Conservation (phyloP, 2,113 vertebrate species). For the Catharus bicknelli region DNA sequence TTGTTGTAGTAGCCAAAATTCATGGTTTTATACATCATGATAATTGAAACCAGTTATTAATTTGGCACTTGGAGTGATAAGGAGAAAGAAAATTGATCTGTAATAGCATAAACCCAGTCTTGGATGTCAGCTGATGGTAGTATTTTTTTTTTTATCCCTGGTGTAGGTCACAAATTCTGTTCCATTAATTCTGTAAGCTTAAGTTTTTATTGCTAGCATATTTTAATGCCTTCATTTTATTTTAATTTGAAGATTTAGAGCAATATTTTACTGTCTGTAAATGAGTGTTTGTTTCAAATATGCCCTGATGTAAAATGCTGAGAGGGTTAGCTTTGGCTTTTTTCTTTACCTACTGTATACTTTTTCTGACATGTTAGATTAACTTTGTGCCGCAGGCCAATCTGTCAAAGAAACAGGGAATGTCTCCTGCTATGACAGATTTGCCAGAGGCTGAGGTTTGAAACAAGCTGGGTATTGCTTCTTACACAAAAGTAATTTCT, state of each 20-base stretch:
- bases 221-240: conserved; percentile 7
- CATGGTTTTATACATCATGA: background rate
- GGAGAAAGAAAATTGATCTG: background rate
- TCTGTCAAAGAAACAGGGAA: conserved; percentile 81
- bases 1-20: background rate
- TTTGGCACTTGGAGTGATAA: background rate
- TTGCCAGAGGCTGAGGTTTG: conserved; percentile 78
- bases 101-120: background rate
- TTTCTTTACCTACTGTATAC: conserved; percentile 59
- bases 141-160: background rate
- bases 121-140: background rate
- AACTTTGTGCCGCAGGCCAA: conserved; percentile 76
- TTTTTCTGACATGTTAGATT: conserved; percentile 80
- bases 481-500: conserved; percentile 78
- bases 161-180: background rate
- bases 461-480: conserved; percentile 76
- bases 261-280: conserved; percentile 19
- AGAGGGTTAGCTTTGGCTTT: conserved; percentile 36
- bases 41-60: background rate
- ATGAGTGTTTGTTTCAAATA: conserved; percentile 18
- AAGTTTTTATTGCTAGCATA: conserved; percentile 16
- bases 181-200: background rate
- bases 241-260: conserved; percentile 39
- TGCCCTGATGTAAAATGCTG: conserved; percentile 42
- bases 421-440: conserved; percentile 77